These are phyloP conservation scores for Eretmocerus hayati DNA, from an alignment of 2,888 invertebrate species.

Conservation along the genomic window DNA sequence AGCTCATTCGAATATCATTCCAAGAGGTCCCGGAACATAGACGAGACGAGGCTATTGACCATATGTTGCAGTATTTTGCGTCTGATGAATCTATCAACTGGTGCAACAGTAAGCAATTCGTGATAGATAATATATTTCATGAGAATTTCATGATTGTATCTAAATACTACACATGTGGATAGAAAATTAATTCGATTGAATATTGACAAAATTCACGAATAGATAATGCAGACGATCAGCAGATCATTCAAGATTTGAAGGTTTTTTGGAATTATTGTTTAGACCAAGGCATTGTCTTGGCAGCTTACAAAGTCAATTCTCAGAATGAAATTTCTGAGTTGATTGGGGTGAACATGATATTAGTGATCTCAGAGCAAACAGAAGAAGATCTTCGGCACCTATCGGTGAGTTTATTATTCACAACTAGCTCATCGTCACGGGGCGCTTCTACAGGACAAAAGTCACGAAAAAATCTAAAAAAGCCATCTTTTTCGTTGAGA, in stretches of 20 bases:
- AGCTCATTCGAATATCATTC: conserved; percentile 30
- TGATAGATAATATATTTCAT: too few relatives aligned
- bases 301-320: conserved; percentile 37
- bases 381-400: conserved; percentile 1
- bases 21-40: conserved; percentile 37
- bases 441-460: too few relatives aligned
- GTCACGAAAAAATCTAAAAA: too few relatives aligned
- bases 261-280: conserved; percentile 30
- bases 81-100: conserved; percentile 31
- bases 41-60: conserved; percentile 30
- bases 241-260: conserved; percentile 25
- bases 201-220: too few relatives aligned
- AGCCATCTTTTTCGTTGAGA: too few relatives aligned
- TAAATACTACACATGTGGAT: too few relatives aligned
- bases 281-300: conserved; percentile 33
- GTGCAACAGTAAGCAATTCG: conserved; percentile 26
- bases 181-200: too few relatives aligned
- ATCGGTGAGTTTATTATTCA: conserved; percentile 18
- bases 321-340: conserved; percentile 34
- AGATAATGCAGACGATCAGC: conserved; percentile 23
- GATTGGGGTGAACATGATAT: conserved; percentile 39
- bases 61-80: conserved; percentile 32
- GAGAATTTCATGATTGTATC: too few relatives aligned
- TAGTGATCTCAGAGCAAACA: conserved; percentile 13
- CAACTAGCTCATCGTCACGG: too few relatives aligned